Evolutionary conservation across 2,888 invertebrate species (phyloP).

Genomic region (Erebia ligea): DNA sequence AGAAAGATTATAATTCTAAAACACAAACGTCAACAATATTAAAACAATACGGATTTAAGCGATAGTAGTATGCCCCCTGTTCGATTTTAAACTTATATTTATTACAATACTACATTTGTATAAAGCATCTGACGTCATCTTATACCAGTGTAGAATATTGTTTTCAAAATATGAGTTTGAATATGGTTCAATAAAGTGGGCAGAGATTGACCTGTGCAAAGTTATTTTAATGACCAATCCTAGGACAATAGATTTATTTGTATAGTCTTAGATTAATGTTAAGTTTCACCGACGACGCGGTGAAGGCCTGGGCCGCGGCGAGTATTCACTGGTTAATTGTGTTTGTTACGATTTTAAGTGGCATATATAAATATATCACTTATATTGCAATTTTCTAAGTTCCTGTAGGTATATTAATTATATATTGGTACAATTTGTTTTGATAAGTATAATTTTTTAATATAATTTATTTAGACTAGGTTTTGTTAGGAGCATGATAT

Average conservation of each 20-base stretch:
- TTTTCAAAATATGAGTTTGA: background rate
- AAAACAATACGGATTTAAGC: no score
- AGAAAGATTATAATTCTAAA: no score
- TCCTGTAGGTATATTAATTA: slow-evolving; percentile 82
- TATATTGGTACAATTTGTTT: slow-evolving; percentile 82
- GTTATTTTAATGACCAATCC: slow-evolving; percentile 67
- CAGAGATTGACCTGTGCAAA: slow-evolving; percentile 54
- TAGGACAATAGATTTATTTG: slow-evolving; percentile 64
- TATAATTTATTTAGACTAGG: slow-evolving; percentile 78
- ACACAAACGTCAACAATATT: no score
- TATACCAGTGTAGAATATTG: background rate
- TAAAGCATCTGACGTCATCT: background rate
- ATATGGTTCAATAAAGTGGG: slow-evolving; percentile 17
- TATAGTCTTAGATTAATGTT: slow-evolving; percentile 65
- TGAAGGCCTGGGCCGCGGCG: slow-evolving; percentile 47
- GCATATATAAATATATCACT: slow-evolving; percentile 83
- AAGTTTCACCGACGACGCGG: slow-evolving; percentile 58
- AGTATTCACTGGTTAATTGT: slow-evolving; percentile 60
- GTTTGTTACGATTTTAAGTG: slow-evolving; percentile 74
- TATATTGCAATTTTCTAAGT: slow-evolving; percentile 83
- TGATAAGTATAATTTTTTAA: slow-evolving; percentile 75
- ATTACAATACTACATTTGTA: background rate
- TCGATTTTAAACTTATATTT: no score
- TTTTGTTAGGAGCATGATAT: slow-evolving; percentile 65
- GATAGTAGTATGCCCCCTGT: no score